These are phyloP conservation scores for Iguana delicatissima DNA, from an alignment of 2,797 vertebrate species.

Conservation along the genomic window DNA sequence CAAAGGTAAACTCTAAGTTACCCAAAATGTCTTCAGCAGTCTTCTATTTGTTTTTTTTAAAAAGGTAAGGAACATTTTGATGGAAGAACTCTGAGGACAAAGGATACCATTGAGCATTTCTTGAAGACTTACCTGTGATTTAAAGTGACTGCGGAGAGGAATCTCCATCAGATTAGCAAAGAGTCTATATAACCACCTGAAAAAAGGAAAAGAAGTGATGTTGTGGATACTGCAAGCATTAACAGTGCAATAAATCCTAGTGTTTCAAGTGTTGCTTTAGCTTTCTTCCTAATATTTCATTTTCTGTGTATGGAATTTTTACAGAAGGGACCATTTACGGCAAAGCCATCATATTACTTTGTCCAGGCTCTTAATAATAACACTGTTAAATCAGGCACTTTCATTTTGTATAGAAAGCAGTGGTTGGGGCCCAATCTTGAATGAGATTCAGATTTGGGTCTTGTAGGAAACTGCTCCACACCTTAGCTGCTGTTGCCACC, in stretches of 20 bases:
- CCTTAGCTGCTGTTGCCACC: neutral
- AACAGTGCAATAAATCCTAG: neutral
- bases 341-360: neutral
- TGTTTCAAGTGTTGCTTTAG: neutral
- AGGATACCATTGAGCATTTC: neutral
- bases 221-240: neutral
- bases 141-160: constrained; percentile 74
- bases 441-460: neutral
- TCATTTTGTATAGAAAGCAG: neutral
- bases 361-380: neutral
- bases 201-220: constrained; percentile 28
- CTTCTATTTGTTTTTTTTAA: neutral
- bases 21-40: neutral
- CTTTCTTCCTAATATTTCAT: neutral
- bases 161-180: constrained; percentile 78
- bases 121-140: constrained; percentile 74
- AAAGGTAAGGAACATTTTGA: neutral
- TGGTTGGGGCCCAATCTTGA: neutral
- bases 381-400: neutral
- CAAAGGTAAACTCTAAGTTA: neutral
- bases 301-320: neutral
- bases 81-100: neutral
- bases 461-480: neutral
- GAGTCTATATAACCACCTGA: constrained; percentile 76
- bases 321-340: neutral